Conservation (phyloP, 64 coral and sea anemone species). For the Actinia equina region DNA sequence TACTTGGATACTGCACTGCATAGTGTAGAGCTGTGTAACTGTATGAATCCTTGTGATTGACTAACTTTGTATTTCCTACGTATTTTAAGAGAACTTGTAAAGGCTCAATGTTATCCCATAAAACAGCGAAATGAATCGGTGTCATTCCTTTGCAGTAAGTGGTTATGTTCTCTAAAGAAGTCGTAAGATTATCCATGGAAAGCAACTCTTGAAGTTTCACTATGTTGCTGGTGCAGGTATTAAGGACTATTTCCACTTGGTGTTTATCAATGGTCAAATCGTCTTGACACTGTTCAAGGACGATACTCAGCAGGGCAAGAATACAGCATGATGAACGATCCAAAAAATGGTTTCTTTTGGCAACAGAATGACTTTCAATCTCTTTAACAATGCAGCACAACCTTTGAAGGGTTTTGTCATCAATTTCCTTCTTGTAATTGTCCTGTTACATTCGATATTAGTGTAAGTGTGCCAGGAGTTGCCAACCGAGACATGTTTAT, state of each 20-base stretch:
- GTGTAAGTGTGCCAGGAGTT: no score
- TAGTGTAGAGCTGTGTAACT: conserved; percentile 62
- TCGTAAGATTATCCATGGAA: neutral
- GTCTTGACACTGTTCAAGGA: neutral
- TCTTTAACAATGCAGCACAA: neutral
- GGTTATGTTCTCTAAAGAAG: neutral
- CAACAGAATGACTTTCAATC: neutral
- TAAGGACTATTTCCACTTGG: neutral
- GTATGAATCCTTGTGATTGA: conserved; percentile 45
- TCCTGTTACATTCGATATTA: neutral
- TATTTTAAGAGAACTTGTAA: neutral
- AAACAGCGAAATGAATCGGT: neutral
- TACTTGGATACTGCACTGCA: conserved; percentile 45
- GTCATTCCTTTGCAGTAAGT: conserved; percentile 2
- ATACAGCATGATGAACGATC: neutral
- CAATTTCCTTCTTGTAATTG: neutral
- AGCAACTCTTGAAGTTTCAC: neutral
- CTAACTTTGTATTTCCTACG: neutral
- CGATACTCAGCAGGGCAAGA: neutral
- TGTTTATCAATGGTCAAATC: neutral
- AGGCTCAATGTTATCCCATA: neutral
- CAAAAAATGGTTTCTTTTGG: neutral
- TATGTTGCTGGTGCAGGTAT: neutral
- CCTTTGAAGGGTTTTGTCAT: neutral
- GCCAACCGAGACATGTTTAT: no score